Evolutionary conservation across 2,888 invertebrate genomes (phyloP).

Genomic region (Sarcophaga rosellei): DNA sequence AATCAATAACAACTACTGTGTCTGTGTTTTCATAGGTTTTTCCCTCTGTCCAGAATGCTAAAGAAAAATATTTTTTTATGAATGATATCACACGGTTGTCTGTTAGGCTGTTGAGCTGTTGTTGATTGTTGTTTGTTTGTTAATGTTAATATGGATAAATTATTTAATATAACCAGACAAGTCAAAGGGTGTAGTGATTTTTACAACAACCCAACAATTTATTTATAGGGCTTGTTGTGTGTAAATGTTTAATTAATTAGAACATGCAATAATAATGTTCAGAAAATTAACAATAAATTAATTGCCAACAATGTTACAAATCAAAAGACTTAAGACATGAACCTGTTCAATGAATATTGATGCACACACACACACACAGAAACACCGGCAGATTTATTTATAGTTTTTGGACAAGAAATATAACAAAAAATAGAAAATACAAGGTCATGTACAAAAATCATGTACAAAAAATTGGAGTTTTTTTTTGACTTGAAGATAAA

Average conservation of each 20-base stretch:
- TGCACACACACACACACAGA: neutral
- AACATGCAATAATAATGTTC: constrained; percentile 33
- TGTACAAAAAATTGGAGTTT: too few relatives aligned
- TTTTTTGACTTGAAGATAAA: too few relatives aligned
- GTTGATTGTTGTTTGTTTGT: constrained; percentile 49
- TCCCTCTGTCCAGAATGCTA: neutral
- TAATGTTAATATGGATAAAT: constrained; percentile 59
- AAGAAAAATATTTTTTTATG: constrained; percentile 47
- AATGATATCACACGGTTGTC: constrained; percentile 48
- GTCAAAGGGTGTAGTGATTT: constrained; percentile 14
- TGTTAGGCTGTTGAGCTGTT: constrained; percentile 41
- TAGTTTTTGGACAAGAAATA: too few relatives aligned
- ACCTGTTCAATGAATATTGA: neutral
- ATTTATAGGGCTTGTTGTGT: constrained; percentile 1
- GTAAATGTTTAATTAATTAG: neutral
- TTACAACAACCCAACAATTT: neutral
- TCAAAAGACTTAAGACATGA: constrained; percentile 47
- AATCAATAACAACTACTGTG: neutral
- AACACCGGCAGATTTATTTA: too few relatives aligned
- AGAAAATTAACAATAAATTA: constrained; percentile 45
- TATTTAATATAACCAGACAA: constrained; percentile 61
- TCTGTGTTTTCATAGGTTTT: neutral
- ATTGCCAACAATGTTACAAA: constrained; percentile 22
- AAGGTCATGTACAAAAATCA: too few relatives aligned
- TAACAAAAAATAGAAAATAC: too few relatives aligned